Conservation (phyloP, 2,888 invertebrate genomes). For the Cryptus armator region DNA sequence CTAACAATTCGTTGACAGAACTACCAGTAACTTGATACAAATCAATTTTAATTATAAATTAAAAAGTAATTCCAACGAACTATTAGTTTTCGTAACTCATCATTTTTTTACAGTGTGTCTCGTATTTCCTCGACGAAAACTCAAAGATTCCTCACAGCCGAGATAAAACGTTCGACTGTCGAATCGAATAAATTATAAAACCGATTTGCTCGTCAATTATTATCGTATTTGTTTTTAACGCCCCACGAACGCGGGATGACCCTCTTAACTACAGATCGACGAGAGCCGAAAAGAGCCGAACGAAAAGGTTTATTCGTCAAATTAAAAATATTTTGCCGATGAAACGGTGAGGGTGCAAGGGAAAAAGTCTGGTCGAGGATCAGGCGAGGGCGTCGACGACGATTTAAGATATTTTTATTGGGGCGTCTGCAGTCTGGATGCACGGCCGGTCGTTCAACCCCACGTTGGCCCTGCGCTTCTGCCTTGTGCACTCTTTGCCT, state of each 20-base stretch:
- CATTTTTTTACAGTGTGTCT: not conserved
- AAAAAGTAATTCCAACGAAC: not conserved
- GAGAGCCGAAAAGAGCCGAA: slow-evolving; percentile 11
- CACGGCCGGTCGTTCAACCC: slow-evolving; percentile 80
- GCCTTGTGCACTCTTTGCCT: slow-evolving; percentile 72
- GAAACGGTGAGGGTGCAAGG: slow-evolving; percentile 52
- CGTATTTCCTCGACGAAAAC: not conserved
- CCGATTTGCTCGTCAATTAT: not conserved
- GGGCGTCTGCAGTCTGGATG: slow-evolving; percentile 82
- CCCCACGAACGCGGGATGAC: not conserved
- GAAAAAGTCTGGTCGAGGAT: slow-evolving; percentile 47
- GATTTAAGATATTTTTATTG: slow-evolving; percentile 82
- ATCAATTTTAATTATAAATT: not conserved
- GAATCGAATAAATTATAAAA: not conserved
- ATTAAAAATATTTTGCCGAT: slow-evolving; percentile 66
- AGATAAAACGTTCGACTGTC: not conserved
- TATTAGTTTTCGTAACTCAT: not conserved
- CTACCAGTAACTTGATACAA: not conserved
- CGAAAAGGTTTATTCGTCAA: slow-evolving; percentile 10
- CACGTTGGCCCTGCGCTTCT: slow-evolving; percentile 52
- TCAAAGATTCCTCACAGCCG: not conserved
- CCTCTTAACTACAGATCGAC: slow-evolving; percentile 3
- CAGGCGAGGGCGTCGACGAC: slow-evolving; percentile 70
- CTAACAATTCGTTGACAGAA: not conserved
- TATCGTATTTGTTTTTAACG: not conserved